A percentile compares a stretch with the other conserved stretches of the same genome.
phyloP scores from a whole-genome alignment of 2,888 invertebrate species.

The Doris montereyensis region DNA sequence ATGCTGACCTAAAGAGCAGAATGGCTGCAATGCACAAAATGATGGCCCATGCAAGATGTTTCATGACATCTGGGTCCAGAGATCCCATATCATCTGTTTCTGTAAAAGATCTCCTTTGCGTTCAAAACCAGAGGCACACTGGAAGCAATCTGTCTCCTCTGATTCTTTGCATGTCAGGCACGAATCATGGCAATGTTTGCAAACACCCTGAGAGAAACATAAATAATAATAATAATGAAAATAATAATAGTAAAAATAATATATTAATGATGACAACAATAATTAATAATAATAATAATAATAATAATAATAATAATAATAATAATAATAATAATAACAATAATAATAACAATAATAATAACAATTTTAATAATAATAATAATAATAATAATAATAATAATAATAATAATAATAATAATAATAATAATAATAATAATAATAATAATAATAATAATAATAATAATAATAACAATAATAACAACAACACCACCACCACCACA shows the following conservation, averaged over 20 bases:
- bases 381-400: too few relatives aligned
- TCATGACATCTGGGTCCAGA: conserved; percentile 63
- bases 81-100: conserved; percentile 63
- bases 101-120: conserved; percentile 49
- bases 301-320: background rate
- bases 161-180: conserved; percentile 63
- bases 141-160: conserved; percentile 57
- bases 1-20: conserved; percentile 50
- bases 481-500: too few relatives aligned
- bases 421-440: too few relatives aligned
- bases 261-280: background rate
- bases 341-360: background rate
- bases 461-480: too few relatives aligned
- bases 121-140: conserved; percentile 52
- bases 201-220: conserved; percentile 50
- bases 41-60: conserved; percentile 64
- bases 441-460: too few relatives aligned
- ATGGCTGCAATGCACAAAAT: conserved; percentile 63
- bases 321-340: background rate
- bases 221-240: too few relatives aligned
- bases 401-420: too few relatives aligned
- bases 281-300: background rate
- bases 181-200: conserved; percentile 59
- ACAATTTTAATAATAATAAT: too few relatives aligned
- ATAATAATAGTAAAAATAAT: background rate